phyloP scores from a whole-genome alignment of 2,113 vertebrate genomes.

The Eira barbara region DNA sequence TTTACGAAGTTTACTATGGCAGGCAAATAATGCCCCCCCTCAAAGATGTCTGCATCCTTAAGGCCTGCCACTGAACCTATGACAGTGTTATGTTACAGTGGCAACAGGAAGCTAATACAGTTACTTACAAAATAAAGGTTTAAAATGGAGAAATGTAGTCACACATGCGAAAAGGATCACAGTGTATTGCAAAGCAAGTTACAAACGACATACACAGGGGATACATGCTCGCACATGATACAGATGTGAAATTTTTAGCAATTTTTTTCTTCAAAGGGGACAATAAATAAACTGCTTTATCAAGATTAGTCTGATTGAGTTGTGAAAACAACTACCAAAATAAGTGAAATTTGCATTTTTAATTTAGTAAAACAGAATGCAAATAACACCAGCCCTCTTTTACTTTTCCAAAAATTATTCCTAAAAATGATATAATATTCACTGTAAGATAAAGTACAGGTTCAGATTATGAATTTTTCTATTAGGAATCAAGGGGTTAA shows the following conservation, averaged over 20 bases:
- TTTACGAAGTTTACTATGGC: neutral
- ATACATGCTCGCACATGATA: neutral
- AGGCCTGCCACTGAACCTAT: neutral
- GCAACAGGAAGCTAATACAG: neutral
- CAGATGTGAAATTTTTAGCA: neutral
- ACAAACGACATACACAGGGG: neutral
- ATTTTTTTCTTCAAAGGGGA: neutral
- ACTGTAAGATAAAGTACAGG: neutral
- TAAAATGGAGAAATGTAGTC: neutral
- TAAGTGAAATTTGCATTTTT: neutral
- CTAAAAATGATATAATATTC: neutral
- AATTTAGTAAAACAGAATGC: neutral
- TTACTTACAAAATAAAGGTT: neutral
- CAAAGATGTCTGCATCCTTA: neutral
- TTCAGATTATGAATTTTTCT: neutral
- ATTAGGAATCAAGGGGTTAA: neutral
- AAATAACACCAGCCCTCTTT: neutral
- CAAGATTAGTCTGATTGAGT: neutral
- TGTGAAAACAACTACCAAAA: neutral
- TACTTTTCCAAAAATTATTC: slow-evolving; percentile 6
- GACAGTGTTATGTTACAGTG: neutral
- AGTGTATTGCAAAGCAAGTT: neutral
- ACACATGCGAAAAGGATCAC: neutral
- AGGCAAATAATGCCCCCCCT: neutral
- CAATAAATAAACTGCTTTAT: neutral